Evolutionary conservation across 2,797 vertebrate species (phyloP).

Genomic region (Remorina albescens): DNA sequence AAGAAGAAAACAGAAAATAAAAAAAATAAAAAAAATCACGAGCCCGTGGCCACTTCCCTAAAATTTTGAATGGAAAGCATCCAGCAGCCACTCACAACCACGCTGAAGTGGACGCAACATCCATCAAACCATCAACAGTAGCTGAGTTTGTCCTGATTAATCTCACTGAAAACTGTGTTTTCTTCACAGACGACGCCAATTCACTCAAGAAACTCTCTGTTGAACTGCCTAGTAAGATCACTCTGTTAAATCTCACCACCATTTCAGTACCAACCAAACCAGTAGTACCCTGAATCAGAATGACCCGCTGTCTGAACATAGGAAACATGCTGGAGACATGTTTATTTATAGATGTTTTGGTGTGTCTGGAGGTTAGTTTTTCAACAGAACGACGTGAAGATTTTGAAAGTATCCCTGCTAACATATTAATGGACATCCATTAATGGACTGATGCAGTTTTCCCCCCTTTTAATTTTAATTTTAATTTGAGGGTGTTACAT

Average conservation of each 20-base stretch:
- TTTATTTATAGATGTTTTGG: constrained; percentile 56
- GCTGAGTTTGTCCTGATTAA: constrained; percentile 49
- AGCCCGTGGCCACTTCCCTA: background rate
- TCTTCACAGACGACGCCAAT: constrained; percentile 85
- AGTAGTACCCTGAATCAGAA: constrained; percentile 43
- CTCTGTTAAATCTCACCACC: constrained; percentile 65
- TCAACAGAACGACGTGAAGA: constrained; percentile 30
- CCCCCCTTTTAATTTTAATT: background rate
- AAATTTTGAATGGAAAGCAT: constrained; percentile 14
- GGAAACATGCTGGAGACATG: constrained; percentile 66
- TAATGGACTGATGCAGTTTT: constrained; percentile 13
- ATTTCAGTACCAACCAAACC: constrained; percentile 56
- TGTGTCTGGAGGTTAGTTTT: constrained; percentile 62
- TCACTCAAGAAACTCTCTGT: constrained; percentile 87
- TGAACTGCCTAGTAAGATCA: constrained; percentile 87
- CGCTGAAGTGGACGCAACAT: constrained; percentile 12
- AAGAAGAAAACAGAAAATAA: too few species aligned
- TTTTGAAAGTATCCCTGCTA: constrained; percentile 36
- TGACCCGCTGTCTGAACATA: constrained; percentile 53
- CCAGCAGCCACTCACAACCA: background rate
- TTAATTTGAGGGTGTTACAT: background rate
- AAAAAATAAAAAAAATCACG: background rate
- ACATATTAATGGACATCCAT: constrained; percentile 59
- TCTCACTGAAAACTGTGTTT: constrained; percentile 80
- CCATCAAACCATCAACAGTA: constrained; percentile 6